Evolutionary conservation across 2,113 vertebrate species (phyloP), one percentile per base, ranked within the genome.

Genomic region (Chaetops frenatus): DNA sequence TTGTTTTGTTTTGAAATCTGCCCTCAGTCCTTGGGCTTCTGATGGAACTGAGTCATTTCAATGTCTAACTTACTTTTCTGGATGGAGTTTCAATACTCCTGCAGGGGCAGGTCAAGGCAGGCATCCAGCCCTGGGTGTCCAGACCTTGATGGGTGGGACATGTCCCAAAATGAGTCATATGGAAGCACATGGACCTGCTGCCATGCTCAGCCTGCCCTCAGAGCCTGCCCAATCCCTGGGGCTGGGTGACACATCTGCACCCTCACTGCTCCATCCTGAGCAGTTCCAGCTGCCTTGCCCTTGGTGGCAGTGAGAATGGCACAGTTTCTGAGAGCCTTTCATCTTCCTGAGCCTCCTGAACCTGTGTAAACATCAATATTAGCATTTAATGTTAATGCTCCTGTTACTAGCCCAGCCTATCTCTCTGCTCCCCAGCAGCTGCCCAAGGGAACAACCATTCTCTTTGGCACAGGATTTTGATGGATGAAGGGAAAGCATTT

Each of bases 241-340:
- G 25, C 33, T 14, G 5, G 61, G 3, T 1, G 0, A 8, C 44
- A 12, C 57, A 25, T 25, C 60, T 64, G 31, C 3, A 22, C 17
- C 11, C 77, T 57, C 70, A 2, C 38, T 65, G 57, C 35, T 42
- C 2, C 0, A 7, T 11, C 62, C 54, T 4, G 10, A 38, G 77
- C 33, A 65, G 40, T 42, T 71, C 72, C 87, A 38, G 0, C 12
- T 10, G 5, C 14, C 70, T 40, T 58, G 44, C 62, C 48, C 62
- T 7, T 7, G 6, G 17, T 15, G 33, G n/a, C 72, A 67, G 10
- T 1, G 23, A 77, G 21, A 50, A 45, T 4, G 35, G 47, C 62
- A 3, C 21, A 10, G 16, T 44, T 88, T 27, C 53, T 19, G n/a
- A 70, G 82, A 51, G 51, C 51, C 6, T 78, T 86, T 65, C 31